phyloP scores from a whole-genome alignment of 2,113 vertebrate genomes.

The Hirundichthys speculiger region DNA sequence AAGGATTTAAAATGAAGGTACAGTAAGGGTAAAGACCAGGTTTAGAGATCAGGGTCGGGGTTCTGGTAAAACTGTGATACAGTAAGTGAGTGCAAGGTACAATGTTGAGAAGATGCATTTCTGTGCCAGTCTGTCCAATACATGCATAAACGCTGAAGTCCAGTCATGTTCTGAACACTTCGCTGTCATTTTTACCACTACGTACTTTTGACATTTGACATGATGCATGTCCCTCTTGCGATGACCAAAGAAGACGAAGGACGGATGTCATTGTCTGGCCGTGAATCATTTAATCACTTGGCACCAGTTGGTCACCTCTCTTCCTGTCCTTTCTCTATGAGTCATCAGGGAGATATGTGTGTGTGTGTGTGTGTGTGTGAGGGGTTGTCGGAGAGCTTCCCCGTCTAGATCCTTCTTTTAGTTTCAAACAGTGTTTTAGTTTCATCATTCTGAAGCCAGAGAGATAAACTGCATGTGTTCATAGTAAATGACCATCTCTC shows the following conservation, averaged over 20 bases:
- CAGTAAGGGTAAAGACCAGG: too few relatives aligned
- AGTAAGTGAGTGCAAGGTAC: too few relatives aligned
- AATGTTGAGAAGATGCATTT: too few relatives aligned
- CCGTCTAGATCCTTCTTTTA: constrained; percentile 55
- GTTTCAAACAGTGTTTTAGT: constrained; percentile 53
- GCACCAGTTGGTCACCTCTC: constrained; percentile 23
- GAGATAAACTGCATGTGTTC: constrained; percentile 1
- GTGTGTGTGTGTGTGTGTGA: neutral
- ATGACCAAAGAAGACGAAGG: constrained; percentile 25
- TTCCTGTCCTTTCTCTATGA: constrained; percentile 51
- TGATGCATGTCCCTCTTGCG: neutral
- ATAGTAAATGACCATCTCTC: constrained; percentile 17
- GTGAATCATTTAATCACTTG: constrained; percentile 43
- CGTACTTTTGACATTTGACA: too few relatives aligned
- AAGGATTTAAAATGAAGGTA: too few relatives aligned
- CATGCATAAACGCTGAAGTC: too few relatives aligned
- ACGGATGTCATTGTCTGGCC: constrained; percentile 12
- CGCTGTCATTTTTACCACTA: neutral
- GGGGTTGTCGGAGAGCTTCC: constrained; percentile 21
- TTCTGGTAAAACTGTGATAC: too few relatives aligned
- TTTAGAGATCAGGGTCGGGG: too few relatives aligned
- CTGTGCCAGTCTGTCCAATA: too few relatives aligned
- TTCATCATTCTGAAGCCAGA: constrained; percentile 32
- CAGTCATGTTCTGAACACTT: neutral
- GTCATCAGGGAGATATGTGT: constrained; percentile 18